Conservation (phyloP, 2,113 vertebrate genomes). For the Tachuris rubrigastra region DNA sequence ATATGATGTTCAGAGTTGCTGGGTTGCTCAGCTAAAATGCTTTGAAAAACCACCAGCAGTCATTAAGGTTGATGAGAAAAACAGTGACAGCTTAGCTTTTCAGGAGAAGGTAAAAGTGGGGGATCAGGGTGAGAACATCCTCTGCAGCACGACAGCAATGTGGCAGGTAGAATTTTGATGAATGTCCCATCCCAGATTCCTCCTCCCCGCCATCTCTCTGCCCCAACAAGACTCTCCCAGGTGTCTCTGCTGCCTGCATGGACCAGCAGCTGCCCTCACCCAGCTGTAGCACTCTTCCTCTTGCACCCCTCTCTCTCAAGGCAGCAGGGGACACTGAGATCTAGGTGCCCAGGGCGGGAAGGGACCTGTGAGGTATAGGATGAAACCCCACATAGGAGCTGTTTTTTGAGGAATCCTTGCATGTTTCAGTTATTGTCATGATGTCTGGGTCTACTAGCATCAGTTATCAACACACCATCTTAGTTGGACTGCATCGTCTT, state of each 20-base stretch:
- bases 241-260: background rate
- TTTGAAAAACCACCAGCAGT: background rate
- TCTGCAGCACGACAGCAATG: accelerated
- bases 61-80: background rate
- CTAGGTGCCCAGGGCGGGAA: background rate
- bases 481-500: accelerated
- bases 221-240: background rate
- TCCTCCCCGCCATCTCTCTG: background rate
- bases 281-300: accelerated
- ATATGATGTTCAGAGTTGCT: background rate
- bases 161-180: background rate
- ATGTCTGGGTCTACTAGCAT: background rate
- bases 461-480: background rate
- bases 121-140: accelerated
- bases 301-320: background rate
- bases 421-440: background rate
- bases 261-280: background rate
- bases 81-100: background rate
- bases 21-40: background rate
- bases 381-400: background rate
- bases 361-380: background rate
- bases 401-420: background rate
- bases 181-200: background rate
- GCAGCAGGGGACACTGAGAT: background rate
- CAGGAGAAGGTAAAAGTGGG: background rate